These are phyloP conservation scores for Plestiodon gilberti DNA, from an alignment of 2,113 vertebrate species.

Conservation along the genomic window DNA sequence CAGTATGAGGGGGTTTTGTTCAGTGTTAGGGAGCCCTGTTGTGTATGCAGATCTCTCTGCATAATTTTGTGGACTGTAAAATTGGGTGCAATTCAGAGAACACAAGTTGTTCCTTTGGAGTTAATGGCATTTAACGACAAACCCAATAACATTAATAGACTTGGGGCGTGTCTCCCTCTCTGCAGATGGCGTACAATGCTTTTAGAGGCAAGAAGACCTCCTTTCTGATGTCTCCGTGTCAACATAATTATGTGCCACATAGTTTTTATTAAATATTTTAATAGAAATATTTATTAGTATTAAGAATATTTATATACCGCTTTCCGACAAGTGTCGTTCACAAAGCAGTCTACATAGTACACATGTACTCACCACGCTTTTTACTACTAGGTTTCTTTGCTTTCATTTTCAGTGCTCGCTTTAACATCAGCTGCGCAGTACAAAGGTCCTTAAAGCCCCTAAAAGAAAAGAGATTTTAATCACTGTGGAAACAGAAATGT, in stretches of 20 bases:
- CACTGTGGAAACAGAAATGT: constrained; percentile 40
- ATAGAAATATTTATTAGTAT: constrained; percentile 24
- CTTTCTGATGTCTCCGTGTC: constrained; percentile 15
- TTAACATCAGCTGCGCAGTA: constrained; percentile 90
- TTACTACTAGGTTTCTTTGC: constrained; percentile 76
- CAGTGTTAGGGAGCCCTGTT: background rate
- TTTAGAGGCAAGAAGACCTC: background rate
- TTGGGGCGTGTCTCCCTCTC: background rate
- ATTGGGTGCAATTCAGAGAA: background rate
- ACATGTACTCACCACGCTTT: constrained; percentile 77
- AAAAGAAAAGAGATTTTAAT: constrained; percentile 54
- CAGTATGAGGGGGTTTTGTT: background rate
- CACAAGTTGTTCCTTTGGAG: background rate
- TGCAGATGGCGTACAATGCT: background rate
- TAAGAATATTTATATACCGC: no score
- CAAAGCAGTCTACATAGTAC: no score
- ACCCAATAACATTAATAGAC: background rate
- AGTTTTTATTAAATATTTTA: constrained; percentile 28
- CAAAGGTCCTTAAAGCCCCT: constrained; percentile 90
- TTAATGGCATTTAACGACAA: background rate
- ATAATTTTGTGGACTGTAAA: background rate
- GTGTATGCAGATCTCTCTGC: background rate
- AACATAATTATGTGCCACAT: background rate
- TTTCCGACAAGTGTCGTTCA: no score
- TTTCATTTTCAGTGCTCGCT: constrained; percentile 92